Base-by-base conservation (phyloP, 2,888 invertebrate species). In the Noctua janthe region DNA sequence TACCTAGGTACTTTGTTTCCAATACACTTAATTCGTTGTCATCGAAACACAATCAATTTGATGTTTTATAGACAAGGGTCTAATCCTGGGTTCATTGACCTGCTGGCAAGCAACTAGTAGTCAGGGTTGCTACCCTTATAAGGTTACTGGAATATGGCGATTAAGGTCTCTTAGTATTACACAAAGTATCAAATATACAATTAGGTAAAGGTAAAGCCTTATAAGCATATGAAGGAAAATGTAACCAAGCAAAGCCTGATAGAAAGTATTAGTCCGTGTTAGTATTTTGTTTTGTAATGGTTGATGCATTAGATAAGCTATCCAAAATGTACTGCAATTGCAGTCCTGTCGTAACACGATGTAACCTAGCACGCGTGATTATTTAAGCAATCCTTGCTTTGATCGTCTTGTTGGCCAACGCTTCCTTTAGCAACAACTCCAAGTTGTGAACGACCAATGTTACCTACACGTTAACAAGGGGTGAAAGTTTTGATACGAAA, bases 41-140 rank as follows among this genome's bases (percentile, higher is more conserved):
- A 78, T 71, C 39, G 75, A 67, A 76, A 74, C 51, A 69, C 70
- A 66, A 84, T 87, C 43, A 78, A 84, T 81, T 76, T 76, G 56
- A 67, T 67, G 47, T 87, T 81, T 81, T 86, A 81, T 76, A 74
- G 74, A 62, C 71, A 39, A 54, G 56, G 69, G 49, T 69, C 43
- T 59, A 76, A 75, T 66, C 17, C 39, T 67, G 69, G 15, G 86
- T 49, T 85, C 76, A n/a, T 51, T 62, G 78, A 71, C 72, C 76
- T 56, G 29, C 43, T 62, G 29, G 23, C 23, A 54, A 59, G 43
- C 64, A 80, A 85, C 76, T 15, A 64, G n/a, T 74, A 62, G 13
- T 29, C 66, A 87, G 81, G 86, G 87, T 72, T 86, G 74, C 43
- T 78, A 84, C 77, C 80, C 80, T 78, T 78, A 59, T 64, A 67